These are phyloP conservation scores for Chrysotoxum bicinctum DNA, from an alignment of 2,888 invertebrate species.

Conservation along the genomic window DNA sequence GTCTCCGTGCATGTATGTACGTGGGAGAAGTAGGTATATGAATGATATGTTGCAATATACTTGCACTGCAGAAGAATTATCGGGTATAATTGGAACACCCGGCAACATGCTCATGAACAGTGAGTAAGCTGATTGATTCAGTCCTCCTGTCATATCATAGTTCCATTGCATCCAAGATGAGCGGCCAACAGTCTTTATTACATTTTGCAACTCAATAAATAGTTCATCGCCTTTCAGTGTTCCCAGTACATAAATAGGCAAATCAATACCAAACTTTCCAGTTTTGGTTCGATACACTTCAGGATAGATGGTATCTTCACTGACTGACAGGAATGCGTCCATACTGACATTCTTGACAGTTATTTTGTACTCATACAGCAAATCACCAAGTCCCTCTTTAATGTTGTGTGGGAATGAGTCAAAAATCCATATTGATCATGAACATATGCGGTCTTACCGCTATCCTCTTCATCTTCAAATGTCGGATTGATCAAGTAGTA, in stretches of 20 bases:
- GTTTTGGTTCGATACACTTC: conserved; percentile 76
- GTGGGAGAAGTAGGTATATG: conserved; percentile 83
- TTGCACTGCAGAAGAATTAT: conserved; percentile 74
- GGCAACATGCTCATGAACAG: conserved; percentile 90
- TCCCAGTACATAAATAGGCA: conserved; percentile 78
- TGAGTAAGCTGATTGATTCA: conserved; percentile 82
- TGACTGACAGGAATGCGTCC: conserved; percentile 81
- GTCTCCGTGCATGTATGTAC: conserved; percentile 86
- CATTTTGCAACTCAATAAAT: conserved; percentile 75
- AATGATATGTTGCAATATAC: conserved; percentile 78
- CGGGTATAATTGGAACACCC: conserved; percentile 87
- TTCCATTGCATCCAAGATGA: conserved; percentile 81
- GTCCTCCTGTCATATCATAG: conserved; percentile 75
- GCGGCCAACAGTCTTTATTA: conserved; percentile 75
- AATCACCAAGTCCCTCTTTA: conserved; percentile 83
- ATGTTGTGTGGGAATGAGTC: conserved; percentile 85
- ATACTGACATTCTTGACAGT: conserved; percentile 84
- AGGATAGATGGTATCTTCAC: conserved; percentile 78
- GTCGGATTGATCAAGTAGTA: conserved; percentile 83
- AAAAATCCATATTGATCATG: conserved; percentile 85
- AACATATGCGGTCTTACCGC: conserved; percentile 73
- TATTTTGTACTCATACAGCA: conserved; percentile 86
- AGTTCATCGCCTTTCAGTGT: conserved; percentile 75
- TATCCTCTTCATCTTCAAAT: conserved; percentile 81
- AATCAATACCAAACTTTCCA: conserved; percentile 77